Percentiles rank a stretch among this genome's conserved stretches.
These are phyloP conservation scores for Symphodus melops DNA, from an alignment of 2,113 vertebrate species.

Conservation along the genomic window DNA sequence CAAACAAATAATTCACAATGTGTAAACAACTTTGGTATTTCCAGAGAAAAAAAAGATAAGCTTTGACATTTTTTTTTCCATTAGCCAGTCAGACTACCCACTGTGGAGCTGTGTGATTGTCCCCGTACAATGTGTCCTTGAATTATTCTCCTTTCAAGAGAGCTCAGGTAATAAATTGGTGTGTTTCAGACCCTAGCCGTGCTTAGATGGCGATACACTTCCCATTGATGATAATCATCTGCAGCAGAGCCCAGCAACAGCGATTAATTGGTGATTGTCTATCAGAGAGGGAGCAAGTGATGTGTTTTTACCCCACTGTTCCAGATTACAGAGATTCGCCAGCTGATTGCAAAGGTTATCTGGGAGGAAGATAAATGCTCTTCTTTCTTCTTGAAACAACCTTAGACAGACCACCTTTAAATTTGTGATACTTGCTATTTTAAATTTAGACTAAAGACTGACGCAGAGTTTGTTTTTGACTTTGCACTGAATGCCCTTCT, in stretches of 20 bases:
- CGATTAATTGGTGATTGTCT: conserved; percentile 75
- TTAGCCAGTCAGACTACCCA: conserved; percentile 1
- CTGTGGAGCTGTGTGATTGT: conserved; percentile 37
- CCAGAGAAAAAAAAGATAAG: not conserved
- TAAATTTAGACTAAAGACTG: conserved; percentile 18
- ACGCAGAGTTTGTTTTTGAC: conserved; percentile 26
- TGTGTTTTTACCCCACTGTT: conserved; percentile 55
- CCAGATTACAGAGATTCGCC: conserved; percentile 30
- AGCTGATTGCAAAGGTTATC: conserved; percentile 69
- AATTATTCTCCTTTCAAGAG: conserved; percentile 25
- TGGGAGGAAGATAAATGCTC: conserved; percentile 27
- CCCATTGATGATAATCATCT: conserved; percentile 68
- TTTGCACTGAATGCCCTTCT: conserved; percentile 31
- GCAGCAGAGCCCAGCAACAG: conserved; percentile 37
- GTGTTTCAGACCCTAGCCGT: conserved; percentile 36
- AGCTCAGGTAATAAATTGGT: conserved; percentile 43
- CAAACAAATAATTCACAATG: too few relatives aligned
- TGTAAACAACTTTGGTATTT: not conserved
- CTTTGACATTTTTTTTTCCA: conserved; percentile 40
- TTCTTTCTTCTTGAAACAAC: conserved; percentile 33
- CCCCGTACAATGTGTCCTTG: conserved; percentile 34
- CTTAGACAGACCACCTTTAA: conserved; percentile 48
- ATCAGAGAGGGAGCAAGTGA: conserved; percentile 47
- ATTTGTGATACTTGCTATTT: conserved; percentile 2
- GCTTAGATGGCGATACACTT: conserved; percentile 41